Evolutionary conservation across 2,113 vertebrate species (phyloP).

Genomic region (Coptodon rendalli): DNA sequence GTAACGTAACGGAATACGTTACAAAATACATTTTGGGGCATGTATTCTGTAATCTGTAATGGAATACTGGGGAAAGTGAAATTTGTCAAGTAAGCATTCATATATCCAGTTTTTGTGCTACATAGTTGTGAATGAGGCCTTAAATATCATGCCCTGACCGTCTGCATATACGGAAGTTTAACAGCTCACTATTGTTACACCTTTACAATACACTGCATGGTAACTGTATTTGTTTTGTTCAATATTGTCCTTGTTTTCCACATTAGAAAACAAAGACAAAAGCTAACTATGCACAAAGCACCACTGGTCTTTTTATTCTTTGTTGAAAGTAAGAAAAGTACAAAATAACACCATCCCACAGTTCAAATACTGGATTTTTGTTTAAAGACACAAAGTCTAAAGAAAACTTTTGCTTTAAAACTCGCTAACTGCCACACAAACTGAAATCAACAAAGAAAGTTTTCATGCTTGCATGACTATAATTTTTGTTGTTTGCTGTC

Average conservation of each 20-base stretch:
- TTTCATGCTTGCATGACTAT: background rate
- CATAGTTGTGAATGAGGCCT: background rate
- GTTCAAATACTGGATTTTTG: background rate
- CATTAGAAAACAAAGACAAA: background rate
- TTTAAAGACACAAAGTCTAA: background rate
- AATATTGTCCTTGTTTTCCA: background rate
- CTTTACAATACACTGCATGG: background rate
- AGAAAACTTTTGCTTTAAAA: background rate
- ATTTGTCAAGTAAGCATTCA: background rate
- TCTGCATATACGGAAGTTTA: background rate
- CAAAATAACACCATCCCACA: background rate
- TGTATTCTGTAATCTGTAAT: no score
- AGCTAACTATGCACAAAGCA: background rate
- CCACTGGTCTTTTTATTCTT: background rate
- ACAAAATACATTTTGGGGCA: no score
- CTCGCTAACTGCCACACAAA: background rate
- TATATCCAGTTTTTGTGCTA: background rate
- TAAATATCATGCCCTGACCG: fast-evolving
- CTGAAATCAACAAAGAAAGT: background rate
- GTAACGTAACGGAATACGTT: no score
- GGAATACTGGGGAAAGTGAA: background rate
- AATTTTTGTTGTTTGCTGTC: background rate
- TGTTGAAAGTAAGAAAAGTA: background rate
- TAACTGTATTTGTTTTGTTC: background rate
- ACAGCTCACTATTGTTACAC: background rate